These are phyloP conservation scores for Colostygia pectinataria DNA, from an alignment of 2,888 invertebrate species.

Conservation along the genomic window DNA sequence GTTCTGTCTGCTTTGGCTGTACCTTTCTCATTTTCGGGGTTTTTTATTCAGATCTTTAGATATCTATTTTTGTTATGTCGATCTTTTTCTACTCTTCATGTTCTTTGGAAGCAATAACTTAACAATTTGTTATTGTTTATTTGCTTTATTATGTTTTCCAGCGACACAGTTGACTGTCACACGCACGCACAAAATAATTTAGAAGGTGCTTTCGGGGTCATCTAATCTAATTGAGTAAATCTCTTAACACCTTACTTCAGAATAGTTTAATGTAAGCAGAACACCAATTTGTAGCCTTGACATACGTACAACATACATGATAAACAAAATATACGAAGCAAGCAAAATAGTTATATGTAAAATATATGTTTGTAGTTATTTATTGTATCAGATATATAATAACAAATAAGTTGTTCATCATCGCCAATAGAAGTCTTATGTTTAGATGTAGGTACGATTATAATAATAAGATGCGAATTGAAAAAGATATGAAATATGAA, in stretches of 20 bases:
- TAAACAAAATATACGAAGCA: constrained; percentile 29
- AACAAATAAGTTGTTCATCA: constrained; percentile 29
- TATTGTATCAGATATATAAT: constrained; percentile 32
- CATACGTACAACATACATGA: constrained; percentile 39
- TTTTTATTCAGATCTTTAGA: constrained; percentile 16
- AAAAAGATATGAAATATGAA: constrained; percentile 22
- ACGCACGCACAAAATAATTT: constrained; percentile 66
- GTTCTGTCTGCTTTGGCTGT: constrained; percentile 54
- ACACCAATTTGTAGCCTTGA: constrained; percentile 77
- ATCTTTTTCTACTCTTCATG: constrained; percentile 1
- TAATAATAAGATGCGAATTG: constrained; percentile 28
- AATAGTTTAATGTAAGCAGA: constrained; percentile 68
- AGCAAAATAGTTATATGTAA: constrained; percentile 24
- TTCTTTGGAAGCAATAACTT: constrained; percentile 18
- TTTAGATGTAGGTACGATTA: constrained; percentile 31
- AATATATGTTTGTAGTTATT: constrained; percentile 33
- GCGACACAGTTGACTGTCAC: constrained; percentile 55
- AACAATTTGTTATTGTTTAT: background rate
- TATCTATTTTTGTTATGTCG: background rate
- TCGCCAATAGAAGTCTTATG: constrained; percentile 37
- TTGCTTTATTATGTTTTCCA: constrained; percentile 23
- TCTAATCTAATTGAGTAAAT: constrained; percentile 48
- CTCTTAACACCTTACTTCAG: constrained; percentile 50
- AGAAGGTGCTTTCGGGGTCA: constrained; percentile 65
- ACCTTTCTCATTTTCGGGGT: constrained; percentile 31